Percentiles rank a stretch among this genome's conserved stretches.
Conservation (phyloP, 2,113 vertebrate species). For the Stomatorhinus ivindoensis region DNA sequence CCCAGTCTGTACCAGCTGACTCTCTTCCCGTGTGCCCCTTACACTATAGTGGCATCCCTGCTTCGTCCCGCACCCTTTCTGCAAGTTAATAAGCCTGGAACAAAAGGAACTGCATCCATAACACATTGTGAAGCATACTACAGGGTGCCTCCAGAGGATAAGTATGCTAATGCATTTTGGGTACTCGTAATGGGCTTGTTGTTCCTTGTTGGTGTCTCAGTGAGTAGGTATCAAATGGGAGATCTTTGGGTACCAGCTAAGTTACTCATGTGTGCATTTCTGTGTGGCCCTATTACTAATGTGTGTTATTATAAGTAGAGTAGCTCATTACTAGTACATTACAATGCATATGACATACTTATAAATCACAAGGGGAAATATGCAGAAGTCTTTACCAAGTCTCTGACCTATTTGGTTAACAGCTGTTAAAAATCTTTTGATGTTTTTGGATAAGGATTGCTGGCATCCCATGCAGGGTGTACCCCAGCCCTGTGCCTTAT, state of each 20-base stretch:
- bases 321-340: not conserved
- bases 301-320: not conserved
- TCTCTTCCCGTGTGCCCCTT: not conserved
- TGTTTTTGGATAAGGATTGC: not conserved
- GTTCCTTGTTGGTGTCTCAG: not conserved
- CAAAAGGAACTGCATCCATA: not conserved
- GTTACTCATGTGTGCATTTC: not conserved
- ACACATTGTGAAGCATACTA: not conserved
- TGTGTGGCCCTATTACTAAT: not conserved
- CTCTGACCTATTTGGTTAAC: not conserved
- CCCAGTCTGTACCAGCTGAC: not conserved
- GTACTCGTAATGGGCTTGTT: not conserved
- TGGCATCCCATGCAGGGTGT: not conserved
- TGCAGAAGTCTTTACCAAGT: not conserved
- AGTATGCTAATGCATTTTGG: not conserved
- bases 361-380: not conserved
- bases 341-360: not conserved
- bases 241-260: not conserved
- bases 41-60: not conserved
- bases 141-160: not conserved
- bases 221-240: not conserved
- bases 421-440: not conserved
- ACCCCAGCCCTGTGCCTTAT: not conserved
- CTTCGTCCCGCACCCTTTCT: not conserved
- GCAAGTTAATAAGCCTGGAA: not conserved